Evolutionary conservation across 1,140 invertebrate genomes (phyloP), one percentile per base, ranked within the genome.

Genomic region (Nylanderia fulva): DNA sequence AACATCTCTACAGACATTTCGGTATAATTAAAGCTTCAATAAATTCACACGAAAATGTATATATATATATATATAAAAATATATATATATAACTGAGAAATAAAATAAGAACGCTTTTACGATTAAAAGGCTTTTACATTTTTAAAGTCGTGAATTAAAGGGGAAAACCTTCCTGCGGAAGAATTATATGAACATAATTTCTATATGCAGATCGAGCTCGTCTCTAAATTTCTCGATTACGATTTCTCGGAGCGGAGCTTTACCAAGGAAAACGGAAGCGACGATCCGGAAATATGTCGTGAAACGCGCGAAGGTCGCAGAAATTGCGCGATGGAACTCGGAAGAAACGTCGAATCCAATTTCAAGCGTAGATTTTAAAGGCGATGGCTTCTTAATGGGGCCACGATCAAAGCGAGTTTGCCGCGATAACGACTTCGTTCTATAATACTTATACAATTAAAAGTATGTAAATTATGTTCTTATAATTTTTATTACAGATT

Each of bases 211-310:
- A n/a, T 56, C 36, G 76, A 6, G 18, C 54, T 56, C 48, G 15
- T 80, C 77, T 60, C 52, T 71, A 82, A 82, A 82, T 82, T 71
- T 82, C 77, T 82, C 36, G 77, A 80, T 80, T 80, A 80, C 36
- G 48, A 80, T 80, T 80, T 58, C 77, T 71, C 64, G 27, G 27
- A 60, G 36, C n/a, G 66, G 52, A 72, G 52, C 27, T 72, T 58
- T 42, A 13, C 66, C 48, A 45, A 71, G 48, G 18, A 72, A 39
- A 72, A 82, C 77, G 77, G 77, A 71, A 64, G 77, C 66, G 66
- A 72, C 66, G 66, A 82, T 82, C 66, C 66, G 77, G 77, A 82
- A 82, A 82, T 82, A 82, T 33, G 66, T 82, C 66, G 66, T 45
- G 52, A n/a, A 72, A 82, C 27, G 77, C 33, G 21, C 60, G 76